Percentiles rank a stretch among this genome's conserved stretches.
Conservation (phyloP, 2,113 vertebrate genomes). For the Halcyon malimbica region DNA sequence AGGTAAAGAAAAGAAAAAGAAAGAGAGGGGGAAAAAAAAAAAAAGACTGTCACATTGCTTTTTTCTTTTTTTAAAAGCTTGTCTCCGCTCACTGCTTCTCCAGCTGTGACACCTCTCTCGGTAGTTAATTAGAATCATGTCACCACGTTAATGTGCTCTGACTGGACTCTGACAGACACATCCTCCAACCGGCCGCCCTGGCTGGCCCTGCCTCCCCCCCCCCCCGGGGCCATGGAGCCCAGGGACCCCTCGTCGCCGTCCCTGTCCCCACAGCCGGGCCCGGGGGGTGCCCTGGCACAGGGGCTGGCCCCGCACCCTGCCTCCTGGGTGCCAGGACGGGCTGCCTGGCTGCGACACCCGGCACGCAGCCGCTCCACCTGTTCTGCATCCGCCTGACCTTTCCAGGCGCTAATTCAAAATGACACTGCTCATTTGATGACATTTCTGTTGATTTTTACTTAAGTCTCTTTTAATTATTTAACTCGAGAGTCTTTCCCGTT, state of each 20-base stretch:
- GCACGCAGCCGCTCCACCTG: slow-evolving; percentile 50
- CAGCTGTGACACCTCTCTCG: slow-evolving; percentile 85
- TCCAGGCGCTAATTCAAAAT: slow-evolving; percentile 61
- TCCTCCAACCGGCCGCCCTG: slow-evolving; percentile 19
- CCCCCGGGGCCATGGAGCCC: neutral
- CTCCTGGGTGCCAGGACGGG: neutral
- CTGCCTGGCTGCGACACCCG: neutral
- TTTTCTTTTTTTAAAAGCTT: slow-evolving; percentile 81
- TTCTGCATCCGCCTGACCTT: slow-evolving; percentile 59
- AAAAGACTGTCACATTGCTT: slow-evolving; percentile 83
- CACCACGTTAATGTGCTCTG: slow-evolving; percentile 87
- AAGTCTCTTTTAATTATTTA: slow-evolving; percentile 72
- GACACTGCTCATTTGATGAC: slow-evolving; percentile 70
- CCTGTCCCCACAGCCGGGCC: too few relatives aligned
- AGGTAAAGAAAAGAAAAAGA: neutral
- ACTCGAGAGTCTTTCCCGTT: neutral
- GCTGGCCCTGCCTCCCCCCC: neutral
- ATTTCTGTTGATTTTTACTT: slow-evolving; percentile 73
- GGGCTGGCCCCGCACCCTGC: neutral
- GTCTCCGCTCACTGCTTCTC: slow-evolving; percentile 77
- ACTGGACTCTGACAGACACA: slow-evolving; percentile 81
- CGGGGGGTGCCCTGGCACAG: rapidly evolving
- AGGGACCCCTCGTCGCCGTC: neutral
- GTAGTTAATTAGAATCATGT: slow-evolving; percentile 90
- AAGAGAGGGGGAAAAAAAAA: neutral